Evolutionary conservation across 2,888 invertebrate species (phyloP).

Genomic region (Aphidius colemani): DNA sequence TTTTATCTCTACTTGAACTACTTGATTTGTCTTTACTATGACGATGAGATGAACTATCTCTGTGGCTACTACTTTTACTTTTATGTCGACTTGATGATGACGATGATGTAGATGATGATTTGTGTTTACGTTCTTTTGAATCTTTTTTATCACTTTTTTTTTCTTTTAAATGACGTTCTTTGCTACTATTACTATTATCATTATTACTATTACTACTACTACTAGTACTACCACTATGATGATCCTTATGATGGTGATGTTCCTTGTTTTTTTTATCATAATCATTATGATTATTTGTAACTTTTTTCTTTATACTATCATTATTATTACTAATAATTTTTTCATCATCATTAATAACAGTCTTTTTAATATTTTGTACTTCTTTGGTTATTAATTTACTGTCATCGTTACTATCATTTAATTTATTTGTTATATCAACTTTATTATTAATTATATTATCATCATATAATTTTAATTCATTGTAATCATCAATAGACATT

Average conservation of each 20-base stretch:
- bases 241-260: neutral
- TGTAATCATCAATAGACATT: slow-evolving; percentile 55
- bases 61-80: slow-evolving; percentile 40
- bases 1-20: slow-evolving; percentile 36
- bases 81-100: slow-evolving; percentile 39
- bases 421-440: slow-evolving; percentile 24
- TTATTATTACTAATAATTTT: slow-evolving; percentile 30
- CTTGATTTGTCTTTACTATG: slow-evolving; percentile 34
- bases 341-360: no score
- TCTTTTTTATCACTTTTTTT: slow-evolving; percentile 54
- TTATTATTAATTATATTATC: slow-evolving; percentile 51
- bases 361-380: slow-evolving; percentile 15
- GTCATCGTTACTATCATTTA: slow-evolving; percentile 44
- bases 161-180: slow-evolving; percentile 39
- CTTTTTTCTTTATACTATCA: slow-evolving; percentile 5
- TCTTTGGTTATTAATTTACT: slow-evolving; percentile 53
- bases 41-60: slow-evolving; percentile 36
- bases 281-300: slow-evolving; percentile 28
- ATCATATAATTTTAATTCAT: slow-evolving; percentile 60
- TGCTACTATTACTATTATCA: slow-evolving; percentile 33
- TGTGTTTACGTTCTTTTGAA: slow-evolving; percentile 38
- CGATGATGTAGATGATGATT: slow-evolving; percentile 35
- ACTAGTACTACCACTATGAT: neutral
- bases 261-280: slow-evolving; percentile 30
- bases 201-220: slow-evolving; percentile 36